Evolutionary conservation across 2,888 invertebrate genomes (phyloP), one percentile per base, ranked within the genome.

Genomic region (Tipula lateralis): DNA sequence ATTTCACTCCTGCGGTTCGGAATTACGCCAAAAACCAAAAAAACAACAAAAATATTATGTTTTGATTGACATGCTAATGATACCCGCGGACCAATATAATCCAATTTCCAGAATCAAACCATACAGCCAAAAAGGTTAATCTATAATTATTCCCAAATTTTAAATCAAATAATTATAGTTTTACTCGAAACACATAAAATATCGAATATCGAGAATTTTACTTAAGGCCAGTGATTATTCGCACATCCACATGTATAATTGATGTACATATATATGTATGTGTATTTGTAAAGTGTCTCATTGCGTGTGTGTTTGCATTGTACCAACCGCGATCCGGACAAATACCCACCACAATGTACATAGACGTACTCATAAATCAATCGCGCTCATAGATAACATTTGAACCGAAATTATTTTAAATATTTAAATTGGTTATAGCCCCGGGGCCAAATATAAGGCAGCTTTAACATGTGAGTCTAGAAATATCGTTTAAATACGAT

Each of bases 51-150:
- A 44, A 44, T n/a, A n/a, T n/a, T 66, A 24, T 66, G n/a, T 50
- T 66, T 66, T 66, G 66, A 66, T 66, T 66, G 66, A 66, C 66
- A 66, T 66, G 66, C 66, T 66, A 66, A 66, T 66, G 66, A 66
- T 66, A 24, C 66, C 24, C 66, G 66, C 12, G 24, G 9, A 66
- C 9, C 9, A 66, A 66, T 66, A 66, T 24, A 66, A 66, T 66
- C 24, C 66, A 24, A 66, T 66, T 66, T 66, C 24, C 66, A 66
- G 66, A 66, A 66, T 66, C 13, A 66, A n/a, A 44, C 44, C 44
- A 44, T n/a, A n/a, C n/a, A n/a, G n/a, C 44, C n/a, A 6, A 13
- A 44, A 66, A 66, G 66, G 66, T 66, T 66, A 66, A 66, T 66
- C 24, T 66, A 66, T 66, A 66, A 66, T 66, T 66, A 66, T 66